phyloP scores from a whole-genome alignment of 2,888 invertebrate species.

The Tipula lateralis region DNA sequence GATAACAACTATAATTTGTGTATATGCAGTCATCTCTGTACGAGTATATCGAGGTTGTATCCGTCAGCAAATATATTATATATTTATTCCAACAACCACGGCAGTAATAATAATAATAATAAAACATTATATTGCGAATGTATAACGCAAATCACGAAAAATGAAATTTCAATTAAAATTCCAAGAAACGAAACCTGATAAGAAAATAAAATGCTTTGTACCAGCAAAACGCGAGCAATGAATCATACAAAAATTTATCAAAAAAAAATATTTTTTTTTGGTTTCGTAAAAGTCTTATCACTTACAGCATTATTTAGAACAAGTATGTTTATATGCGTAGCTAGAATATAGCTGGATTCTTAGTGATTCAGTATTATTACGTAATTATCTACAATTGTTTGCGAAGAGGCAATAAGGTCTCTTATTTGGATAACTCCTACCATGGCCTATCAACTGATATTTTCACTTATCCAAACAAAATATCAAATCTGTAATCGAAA shows the following conservation, averaged over 20 bases:
- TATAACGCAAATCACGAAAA: slow-evolving; percentile 14
- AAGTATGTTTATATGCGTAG: too few relatives aligned
- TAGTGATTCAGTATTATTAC: too few relatives aligned
- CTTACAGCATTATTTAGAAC: background rate
- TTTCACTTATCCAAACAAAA: too few relatives aligned
- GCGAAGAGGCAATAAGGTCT: too few relatives aligned
- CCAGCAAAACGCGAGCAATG: background rate
- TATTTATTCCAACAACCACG: background rate
- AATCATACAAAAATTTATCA: background rate
- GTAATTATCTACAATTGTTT: too few relatives aligned
- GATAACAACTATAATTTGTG: too few relatives aligned
- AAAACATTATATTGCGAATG: background rate
- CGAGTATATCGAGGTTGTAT: background rate
- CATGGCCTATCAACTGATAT: too few relatives aligned
- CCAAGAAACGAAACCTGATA: slow-evolving; percentile 9
- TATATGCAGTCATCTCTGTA: background rate
- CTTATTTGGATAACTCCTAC: too few relatives aligned
- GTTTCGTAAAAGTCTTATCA: background rate
- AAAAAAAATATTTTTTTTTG: background rate
- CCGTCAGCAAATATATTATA: background rate
- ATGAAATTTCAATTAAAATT: slow-evolving; percentile 11
- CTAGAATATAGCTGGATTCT: too few relatives aligned
- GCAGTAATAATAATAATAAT: background rate
- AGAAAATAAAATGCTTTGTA: background rate
- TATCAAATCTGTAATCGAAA: too few relatives aligned